Base-by-base conservation (phyloP, 2,113 vertebrate species). In the Xiphophorus hellerii region DNA sequence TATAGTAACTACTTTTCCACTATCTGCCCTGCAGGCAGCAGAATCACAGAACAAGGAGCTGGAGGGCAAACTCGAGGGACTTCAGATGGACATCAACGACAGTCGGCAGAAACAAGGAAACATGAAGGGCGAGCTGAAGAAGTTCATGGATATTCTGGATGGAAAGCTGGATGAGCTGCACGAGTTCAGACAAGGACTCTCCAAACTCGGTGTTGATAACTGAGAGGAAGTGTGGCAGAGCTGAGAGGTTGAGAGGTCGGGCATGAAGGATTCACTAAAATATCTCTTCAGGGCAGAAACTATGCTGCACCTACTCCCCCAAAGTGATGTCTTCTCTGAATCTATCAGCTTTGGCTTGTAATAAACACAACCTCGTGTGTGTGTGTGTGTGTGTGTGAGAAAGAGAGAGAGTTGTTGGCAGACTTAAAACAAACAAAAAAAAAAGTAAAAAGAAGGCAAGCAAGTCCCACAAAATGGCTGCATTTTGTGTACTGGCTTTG, bases 91-190 rank as follows among this genome's bases (percentile, higher is more conserved):
- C 85, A 91, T 98, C 0, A 93, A 97, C 54, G 96, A 97, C 76
- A 96, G 94, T 65, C 95, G 88, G 62, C 96, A 96, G 62, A 96
- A 97, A 74, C 97, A 99, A 77, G 94, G 93, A 78, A 93, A 94
- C 92, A 95, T 98, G 92, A 97, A 98, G 95, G 94, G 90, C 69
- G 97, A 98, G 90, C 89, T 99, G 77, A 97, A 96, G 94, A 96
- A 95, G 93, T 96, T 97, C 91, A 95, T 98, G 94, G 96, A 98
- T 77, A 89, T 96, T 83, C 93, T 99, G 83, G 97, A 99, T 0
- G 96, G 97, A 25, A 99, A 98, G 91, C 96, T 99, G 22, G 97
- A 99, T 31, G 98, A 97, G 92, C 95, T 99, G 84, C 97, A 98
- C 0, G 96, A 98, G 93, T 96, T 99, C 90, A 95, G 97, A 77